A percentile compares a stretch with the other conserved stretches of the same genome.
Conservation (phyloP, 2,113 vertebrate species). For the Smithornis capensis region DNA sequence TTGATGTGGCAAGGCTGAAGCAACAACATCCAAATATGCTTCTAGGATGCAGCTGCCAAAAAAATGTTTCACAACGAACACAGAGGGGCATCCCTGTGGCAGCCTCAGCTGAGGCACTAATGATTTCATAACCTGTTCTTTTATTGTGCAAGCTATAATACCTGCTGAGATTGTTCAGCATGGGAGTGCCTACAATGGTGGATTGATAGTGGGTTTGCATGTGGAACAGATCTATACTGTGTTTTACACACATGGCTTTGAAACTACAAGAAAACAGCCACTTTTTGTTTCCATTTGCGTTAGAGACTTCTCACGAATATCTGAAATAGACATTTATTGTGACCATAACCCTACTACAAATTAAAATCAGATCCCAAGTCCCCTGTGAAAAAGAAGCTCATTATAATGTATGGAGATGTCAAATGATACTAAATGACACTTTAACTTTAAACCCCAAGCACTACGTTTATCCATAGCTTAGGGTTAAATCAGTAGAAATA, state of each 20-base stretch:
- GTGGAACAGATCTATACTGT: not conserved
- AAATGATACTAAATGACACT: conserved; percentile 67
- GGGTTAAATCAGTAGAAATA: conserved; percentile 57
- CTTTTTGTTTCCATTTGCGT: conserved; percentile 62
- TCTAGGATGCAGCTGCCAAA: conserved; percentile 24
- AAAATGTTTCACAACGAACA: not conserved
- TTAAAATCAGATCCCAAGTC: conserved; percentile 71
- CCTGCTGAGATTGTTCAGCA: not conserved
- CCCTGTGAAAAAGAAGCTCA: conserved; percentile 58
- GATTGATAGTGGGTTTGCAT: not conserved
- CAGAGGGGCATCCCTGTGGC: conserved; percentile 47
- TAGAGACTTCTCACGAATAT: conserved; percentile 42
- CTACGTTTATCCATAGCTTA: conserved; percentile 34
- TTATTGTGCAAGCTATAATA: not conserved
- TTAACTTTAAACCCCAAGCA: conserved; percentile 57
- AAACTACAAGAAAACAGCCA: conserved; percentile 22
- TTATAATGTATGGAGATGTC: conserved; percentile 64
- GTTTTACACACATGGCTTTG: not conserved
- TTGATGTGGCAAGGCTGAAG: not conserved
- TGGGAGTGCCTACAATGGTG: not conserved
- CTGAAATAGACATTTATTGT: conserved; percentile 70
- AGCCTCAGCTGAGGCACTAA: conserved; percentile 22
- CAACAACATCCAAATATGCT: not conserved
- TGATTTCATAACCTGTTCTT: conserved; percentile 52
- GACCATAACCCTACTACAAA: conserved; percentile 71